phyloP scores from a whole-genome alignment of 1,140 invertebrate species.

The Tetragnatha versicolor region DNA sequence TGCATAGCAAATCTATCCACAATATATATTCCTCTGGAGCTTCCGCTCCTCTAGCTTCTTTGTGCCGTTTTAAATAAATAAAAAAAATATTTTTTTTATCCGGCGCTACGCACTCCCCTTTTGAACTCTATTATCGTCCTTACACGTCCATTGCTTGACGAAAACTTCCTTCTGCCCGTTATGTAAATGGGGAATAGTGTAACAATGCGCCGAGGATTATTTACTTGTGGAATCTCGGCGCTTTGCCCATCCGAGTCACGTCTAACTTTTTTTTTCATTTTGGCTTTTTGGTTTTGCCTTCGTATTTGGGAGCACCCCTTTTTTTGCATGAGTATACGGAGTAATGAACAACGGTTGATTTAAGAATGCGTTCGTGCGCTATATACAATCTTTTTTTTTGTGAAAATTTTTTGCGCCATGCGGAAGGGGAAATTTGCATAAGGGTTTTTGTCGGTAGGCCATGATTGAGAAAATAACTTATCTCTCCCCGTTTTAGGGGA shows the following conservation, averaged over 20 bases:
- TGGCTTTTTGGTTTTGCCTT: no score
- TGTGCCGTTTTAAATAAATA: not conserved
- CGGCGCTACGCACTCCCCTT: constrained; percentile 19
- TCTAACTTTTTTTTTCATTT: not conserved
- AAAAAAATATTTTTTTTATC: not conserved
- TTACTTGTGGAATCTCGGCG: constrained; percentile 24
- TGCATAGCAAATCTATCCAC: constrained; percentile 49
- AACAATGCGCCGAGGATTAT: constrained; percentile 53
- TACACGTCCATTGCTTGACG: constrained; percentile 22
- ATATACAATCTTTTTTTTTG: no score
- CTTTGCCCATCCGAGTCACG: constrained; percentile 37
- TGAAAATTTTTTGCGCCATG: no score
- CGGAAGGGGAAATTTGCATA: no score
- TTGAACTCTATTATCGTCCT: constrained; percentile 52
- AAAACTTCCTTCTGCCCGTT: constrained; percentile 34
- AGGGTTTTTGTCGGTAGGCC: no score
- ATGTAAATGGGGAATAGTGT: constrained; percentile 45
- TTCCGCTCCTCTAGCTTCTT: constrained; percentile 41
- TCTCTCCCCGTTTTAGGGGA: no score
- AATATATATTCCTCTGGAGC: constrained; percentile 44
- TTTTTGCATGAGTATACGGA: no score
- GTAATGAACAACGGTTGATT: no score
- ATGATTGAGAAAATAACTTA: no score
- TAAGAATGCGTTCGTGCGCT: no score
- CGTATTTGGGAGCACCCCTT: no score